Evolutionary conservation across 1,140 invertebrate genomes (phyloP), one percentile per base, ranked within the genome.

Genomic region (Elysia chlorotica): DNA sequence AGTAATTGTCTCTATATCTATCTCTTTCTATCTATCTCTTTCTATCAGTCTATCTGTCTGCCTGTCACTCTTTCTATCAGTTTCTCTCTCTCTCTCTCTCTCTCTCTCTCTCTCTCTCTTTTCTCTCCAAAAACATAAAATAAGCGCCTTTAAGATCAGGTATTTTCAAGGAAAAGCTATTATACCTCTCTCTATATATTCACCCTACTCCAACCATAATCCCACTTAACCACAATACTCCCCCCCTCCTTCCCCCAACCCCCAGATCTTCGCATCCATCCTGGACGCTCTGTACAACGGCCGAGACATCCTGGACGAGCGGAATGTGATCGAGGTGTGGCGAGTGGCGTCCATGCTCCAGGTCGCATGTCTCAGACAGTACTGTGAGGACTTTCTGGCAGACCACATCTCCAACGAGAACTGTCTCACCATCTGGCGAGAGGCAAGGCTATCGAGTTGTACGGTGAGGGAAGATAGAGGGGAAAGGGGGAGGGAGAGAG

Each of bases 221-320:
- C n/a, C n/a, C n/a, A n/a, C n/a, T n/a, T n/a, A n/a, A n/a, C n/a
- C n/a, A n/a, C n/a, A n/a, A n/a, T 30, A 62, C 10, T 62, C 19
- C 2, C 59, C 36, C 5, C 23, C 25, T 3, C 25, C 21, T 65
- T 23, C 30, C 4, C 2, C 48, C 19, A 33, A n/a, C 30, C 65
- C 71, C 0, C 73, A 76, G 35, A 73, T 75, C 0, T 80, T 82
- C 69, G 73, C 77, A 31, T 65, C 74, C 23, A 76, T 82, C 14
- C 65, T 82, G 57, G 74, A 77, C 14, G 80, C 72, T 61, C 76
- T 82, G 25, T 82, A 82, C 36, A 79, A 74, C 2, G 80, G 80
- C 5, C 75, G 70, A 31, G 77, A 76, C 28, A 72, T 74, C 28
- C 63, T 80, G 1, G 78, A 74, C 1, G 76, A 76, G 30, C 73